Percentiles rank a stretch among this genome's conserved stretches.
Conservation (phyloP, 2,113 vertebrate genomes). For the Malurus alboscapulatus region DNA sequence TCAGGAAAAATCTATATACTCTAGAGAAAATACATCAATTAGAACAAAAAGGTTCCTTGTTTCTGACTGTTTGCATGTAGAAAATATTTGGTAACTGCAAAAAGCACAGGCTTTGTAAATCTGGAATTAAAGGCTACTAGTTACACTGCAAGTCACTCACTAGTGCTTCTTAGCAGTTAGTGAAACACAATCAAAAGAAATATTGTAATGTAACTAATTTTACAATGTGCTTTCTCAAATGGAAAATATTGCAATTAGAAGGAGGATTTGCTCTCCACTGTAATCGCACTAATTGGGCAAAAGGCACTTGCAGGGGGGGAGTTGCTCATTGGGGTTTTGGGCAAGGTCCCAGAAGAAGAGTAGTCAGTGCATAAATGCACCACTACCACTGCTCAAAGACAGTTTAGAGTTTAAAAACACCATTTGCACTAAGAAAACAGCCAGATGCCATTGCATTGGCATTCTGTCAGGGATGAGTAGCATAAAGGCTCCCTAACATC, state of each 20-base stretch:
- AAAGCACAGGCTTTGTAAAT: background rate
- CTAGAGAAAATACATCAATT: background rate
- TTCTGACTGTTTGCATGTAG: background rate
- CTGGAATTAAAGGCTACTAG: background rate
- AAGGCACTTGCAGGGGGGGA: background rate
- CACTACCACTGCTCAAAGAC: background rate
- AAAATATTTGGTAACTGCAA: background rate
- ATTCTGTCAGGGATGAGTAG: background rate
- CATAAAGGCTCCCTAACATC: constrained; percentile 46
- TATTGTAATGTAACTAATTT: background rate
- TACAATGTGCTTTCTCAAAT: background rate
- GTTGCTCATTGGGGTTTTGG: background rate
- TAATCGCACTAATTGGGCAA: background rate
- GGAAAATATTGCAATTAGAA: background rate
- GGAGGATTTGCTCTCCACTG: background rate
- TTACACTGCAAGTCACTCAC: background rate
- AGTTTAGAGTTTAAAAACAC: background rate
- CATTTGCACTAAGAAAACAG: constrained; percentile 26
- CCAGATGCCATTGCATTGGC: constrained; percentile 29
- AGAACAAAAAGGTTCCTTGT: background rate
- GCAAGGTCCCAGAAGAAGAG: background rate
- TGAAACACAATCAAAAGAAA: background rate
- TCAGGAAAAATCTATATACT: background rate
- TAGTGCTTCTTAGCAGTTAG: background rate
- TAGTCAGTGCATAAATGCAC: background rate